phyloP scores from a whole-genome alignment of 2,888 invertebrate species.

The Drosophila lacicola region DNA sequence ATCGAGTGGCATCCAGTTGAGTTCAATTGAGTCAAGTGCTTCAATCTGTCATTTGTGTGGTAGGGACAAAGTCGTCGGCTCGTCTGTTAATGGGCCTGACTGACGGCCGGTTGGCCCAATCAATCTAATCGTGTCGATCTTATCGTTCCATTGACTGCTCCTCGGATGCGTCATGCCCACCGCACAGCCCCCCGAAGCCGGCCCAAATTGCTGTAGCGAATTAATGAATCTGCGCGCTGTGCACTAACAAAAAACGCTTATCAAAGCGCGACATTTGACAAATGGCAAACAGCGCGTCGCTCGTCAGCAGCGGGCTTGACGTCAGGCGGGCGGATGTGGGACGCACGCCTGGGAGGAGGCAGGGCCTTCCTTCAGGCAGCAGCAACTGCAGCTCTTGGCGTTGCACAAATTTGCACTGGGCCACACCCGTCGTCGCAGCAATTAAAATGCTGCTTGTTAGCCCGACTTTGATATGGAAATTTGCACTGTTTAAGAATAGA shows the following conservation, averaged over 20 bases:
- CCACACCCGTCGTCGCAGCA: slow-evolving; percentile 23
- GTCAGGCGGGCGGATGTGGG: slow-evolving; percentile 49
- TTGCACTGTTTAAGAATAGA: neutral
- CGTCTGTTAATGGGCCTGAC: neutral
- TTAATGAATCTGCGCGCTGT: slow-evolving; percentile 35
- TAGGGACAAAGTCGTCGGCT: neutral
- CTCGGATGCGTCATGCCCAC: slow-evolving; percentile 56
- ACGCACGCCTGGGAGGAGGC: neutral
- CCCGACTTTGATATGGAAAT: slow-evolving; percentile 33
- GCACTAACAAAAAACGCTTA: slow-evolving; percentile 60
- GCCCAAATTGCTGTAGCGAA: slow-evolving; percentile 1
- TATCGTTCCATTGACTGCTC: slow-evolving; percentile 29
- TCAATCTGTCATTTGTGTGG: slow-evolving; percentile 7
- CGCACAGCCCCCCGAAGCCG: slow-evolving; percentile 10
- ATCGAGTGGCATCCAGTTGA: slow-evolving; percentile 13
- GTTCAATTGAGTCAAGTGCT: slow-evolving; percentile 33
- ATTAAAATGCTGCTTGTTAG: slow-evolving; percentile 57
- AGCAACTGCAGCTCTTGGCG: neutral
- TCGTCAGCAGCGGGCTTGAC: slow-evolving; percentile 53
- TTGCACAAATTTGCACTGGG: neutral
- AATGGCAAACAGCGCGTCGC: slow-evolving; percentile 53
- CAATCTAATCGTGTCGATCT: slow-evolving; percentile 62
- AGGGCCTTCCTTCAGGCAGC: neutral
- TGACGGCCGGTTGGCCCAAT: slow-evolving; percentile 20
- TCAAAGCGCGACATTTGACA: slow-evolving; percentile 53